Conservation (phyloP, 1,140 invertebrate species). For the Plutomurus gul region DNA sequence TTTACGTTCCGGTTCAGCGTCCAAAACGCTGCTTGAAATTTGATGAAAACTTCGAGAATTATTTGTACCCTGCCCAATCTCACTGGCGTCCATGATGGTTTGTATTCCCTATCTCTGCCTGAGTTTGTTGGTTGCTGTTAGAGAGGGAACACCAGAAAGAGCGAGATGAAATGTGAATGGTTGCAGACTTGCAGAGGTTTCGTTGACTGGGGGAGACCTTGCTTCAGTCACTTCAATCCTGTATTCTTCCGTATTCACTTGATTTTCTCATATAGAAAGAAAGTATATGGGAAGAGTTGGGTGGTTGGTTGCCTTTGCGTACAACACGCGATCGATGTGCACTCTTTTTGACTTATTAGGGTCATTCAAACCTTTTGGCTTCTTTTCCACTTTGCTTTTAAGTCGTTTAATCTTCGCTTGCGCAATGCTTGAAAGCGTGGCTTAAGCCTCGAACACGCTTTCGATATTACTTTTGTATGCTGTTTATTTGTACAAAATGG, state of each 20-base stretch:
- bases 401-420: too few species aligned
- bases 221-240: neutral
- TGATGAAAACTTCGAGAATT: conserved; percentile 3
- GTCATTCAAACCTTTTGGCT: too few species aligned
- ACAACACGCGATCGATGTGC: too few species aligned
- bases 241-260: conserved; percentile 4
- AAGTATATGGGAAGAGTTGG: neutral
- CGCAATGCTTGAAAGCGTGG: too few species aligned
- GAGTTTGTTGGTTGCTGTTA: neutral
- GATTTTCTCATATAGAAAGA: neutral
- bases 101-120: conserved; percentile 20
- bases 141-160: conserved; percentile 11
- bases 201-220: neutral
- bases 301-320: too few species aligned
- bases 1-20: conserved; percentile 43
- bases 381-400: too few species aligned
- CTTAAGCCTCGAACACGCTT: too few species aligned
- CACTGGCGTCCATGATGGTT: conserved; percentile 21
- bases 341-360: too few species aligned
- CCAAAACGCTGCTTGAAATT: conserved; percentile 18
- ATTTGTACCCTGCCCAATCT: conserved; percentile 4
- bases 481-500: too few species aligned
- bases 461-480: too few species aligned
- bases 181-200: neutral
- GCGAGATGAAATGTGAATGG: conserved; percentile 12